These are phyloP conservation scores for Chloropsis hardwickii DNA, from an alignment of 2,113 vertebrate genomes.

Conservation along the genomic window DNA sequence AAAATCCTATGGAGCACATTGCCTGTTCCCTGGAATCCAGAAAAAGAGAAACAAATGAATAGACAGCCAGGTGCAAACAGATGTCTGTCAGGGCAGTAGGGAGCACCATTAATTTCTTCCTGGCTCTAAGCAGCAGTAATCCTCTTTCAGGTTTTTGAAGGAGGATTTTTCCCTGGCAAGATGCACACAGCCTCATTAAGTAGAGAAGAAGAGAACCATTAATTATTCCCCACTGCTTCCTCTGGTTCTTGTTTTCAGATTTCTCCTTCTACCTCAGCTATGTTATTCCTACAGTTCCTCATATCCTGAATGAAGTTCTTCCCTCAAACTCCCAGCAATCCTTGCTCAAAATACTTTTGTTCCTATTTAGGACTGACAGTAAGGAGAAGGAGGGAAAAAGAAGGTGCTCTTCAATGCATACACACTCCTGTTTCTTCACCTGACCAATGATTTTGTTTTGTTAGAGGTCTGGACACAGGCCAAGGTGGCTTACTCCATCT, in stretches of 20 bases:
- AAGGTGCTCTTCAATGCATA: neutral
- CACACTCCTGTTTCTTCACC: neutral
- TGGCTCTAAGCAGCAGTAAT: neutral
- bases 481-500: neutral
- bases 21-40: slow-evolving; percentile 85
- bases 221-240: neutral
- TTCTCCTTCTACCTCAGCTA: neutral
- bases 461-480: neutral
- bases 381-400: neutral
- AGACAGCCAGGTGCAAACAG: neutral
- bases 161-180: neutral
- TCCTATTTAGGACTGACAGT: neutral
- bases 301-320: neutral
- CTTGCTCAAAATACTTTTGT: neutral
- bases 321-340: neutral
- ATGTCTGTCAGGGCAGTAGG: neutral
- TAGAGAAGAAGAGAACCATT: neutral
- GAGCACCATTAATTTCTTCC: neutral
- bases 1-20: slow-evolving; percentile 89
- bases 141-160: neutral
- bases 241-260: neutral
- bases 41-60: neutral
- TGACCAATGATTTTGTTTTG: neutral
- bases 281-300: neutral
- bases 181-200: neutral